phyloP scores from a whole-genome alignment of 2,888 invertebrate genomes.

The Campoplex capitator region DNA sequence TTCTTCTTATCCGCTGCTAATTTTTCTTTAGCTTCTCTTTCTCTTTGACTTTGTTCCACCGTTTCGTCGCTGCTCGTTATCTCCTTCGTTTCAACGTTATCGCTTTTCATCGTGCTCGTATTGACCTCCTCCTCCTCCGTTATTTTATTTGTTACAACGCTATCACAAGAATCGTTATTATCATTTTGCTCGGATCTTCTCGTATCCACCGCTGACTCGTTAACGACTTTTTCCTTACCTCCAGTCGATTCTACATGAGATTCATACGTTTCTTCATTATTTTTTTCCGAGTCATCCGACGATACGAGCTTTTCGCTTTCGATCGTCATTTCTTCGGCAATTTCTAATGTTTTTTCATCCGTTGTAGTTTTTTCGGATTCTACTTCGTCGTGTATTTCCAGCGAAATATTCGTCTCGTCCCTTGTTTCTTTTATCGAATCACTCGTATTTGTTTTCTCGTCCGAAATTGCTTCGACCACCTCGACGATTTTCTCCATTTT shows the following conservation, averaged over 20 bases:
- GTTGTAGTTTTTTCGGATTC: neutral
- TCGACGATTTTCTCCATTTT: neutral
- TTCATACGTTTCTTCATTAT: neutral
- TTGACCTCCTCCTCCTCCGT: neutral
- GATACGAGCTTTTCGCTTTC: neutral
- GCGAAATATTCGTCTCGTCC: neutral
- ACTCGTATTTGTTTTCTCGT: neutral
- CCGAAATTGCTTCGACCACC: neutral
- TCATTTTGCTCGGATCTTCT: neutral
- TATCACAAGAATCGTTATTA: neutral
- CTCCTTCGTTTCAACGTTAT: neutral
- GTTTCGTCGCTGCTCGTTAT: neutral
- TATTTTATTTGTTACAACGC: neutral
- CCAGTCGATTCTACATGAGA: neutral
- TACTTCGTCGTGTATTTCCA: neutral
- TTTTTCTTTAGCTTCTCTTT: neutral
- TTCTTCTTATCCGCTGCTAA: neutral
- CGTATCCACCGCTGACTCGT: neutral
- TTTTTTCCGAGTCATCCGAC: neutral
- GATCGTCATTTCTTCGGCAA: slow-evolving; percentile 17
- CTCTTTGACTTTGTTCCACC: neutral
- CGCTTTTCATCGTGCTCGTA: neutral
- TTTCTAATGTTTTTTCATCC: slow-evolving; percentile 18
- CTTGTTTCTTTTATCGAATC: neutral
- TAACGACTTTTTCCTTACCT: too few relatives aligned